phyloP scores from a whole-genome alignment of 2,113 vertebrate species.

The Oriolus oriolus region DNA sequence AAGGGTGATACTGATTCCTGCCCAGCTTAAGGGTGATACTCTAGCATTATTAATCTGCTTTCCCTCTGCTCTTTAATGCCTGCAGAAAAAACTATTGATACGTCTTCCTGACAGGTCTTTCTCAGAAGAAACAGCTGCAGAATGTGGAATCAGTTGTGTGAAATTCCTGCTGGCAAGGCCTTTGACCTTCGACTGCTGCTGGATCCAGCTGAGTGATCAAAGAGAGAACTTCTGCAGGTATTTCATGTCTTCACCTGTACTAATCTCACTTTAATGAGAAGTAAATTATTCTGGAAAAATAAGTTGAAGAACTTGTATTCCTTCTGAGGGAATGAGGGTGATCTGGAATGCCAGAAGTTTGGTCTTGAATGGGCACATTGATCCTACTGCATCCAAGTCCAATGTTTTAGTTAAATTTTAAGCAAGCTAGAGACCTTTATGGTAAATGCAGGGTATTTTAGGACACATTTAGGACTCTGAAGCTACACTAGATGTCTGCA shows the following conservation, averaged over 20 bases:
- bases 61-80: not conserved
- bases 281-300: not conserved
- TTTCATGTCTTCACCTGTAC: not conserved
- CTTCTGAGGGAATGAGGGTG: not conserved
- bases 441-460: not conserved
- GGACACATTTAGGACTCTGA: not conserved
- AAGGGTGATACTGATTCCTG: not conserved
- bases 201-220: not conserved
- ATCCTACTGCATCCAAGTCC: not conserved
- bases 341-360: not conserved
- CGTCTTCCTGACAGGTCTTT: not conserved
- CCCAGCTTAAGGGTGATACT: not conserved
- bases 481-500: not conserved
- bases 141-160: not conserved
- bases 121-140: not conserved
- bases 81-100: not conserved
- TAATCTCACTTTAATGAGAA: not conserved
- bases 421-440: not conserved
- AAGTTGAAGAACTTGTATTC: not conserved
- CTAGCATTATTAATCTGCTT: not conserved
- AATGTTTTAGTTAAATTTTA: not conserved
- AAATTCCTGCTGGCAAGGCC: not conserved
- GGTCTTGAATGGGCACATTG: not conserved
- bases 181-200: not conserved
- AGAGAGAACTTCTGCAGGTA: not conserved